Conservation (phyloP, 2,797 vertebrate species). For the Danio albolineatus region DNA sequence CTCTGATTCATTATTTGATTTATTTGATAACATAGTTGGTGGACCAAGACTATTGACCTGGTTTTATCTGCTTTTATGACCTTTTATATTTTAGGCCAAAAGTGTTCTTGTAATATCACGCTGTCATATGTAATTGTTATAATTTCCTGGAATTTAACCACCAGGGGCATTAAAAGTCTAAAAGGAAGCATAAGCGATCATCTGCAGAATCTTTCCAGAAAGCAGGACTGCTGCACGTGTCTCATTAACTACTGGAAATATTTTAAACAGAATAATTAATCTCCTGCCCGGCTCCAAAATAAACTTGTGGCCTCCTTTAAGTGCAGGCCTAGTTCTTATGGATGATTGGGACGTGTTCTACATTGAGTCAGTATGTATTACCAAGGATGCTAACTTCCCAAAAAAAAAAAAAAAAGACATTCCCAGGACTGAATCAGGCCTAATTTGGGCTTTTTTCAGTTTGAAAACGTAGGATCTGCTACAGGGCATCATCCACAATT, state of each 20-base stretch:
- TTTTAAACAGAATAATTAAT: constrained; percentile 64
- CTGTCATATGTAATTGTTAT: background rate
- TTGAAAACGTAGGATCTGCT: constrained; percentile 11
- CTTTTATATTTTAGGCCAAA: background rate
- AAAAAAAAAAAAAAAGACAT: background rate
- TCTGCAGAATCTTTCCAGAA: constrained; percentile 36
- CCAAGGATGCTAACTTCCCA: constrained; percentile 16
- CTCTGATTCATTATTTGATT: background rate
- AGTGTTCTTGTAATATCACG: background rate
- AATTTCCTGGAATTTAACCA: constrained; percentile 15
- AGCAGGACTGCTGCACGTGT: constrained; percentile 42
- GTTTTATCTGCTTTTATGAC: background rate
- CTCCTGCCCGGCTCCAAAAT: constrained; percentile 61
- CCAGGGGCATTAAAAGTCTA: background rate
- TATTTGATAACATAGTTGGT: background rate
- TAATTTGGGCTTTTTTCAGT: background rate
- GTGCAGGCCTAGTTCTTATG: constrained; percentile 60
- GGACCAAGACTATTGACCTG: background rate
- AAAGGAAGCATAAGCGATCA: constrained; percentile 42
- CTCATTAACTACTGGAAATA: constrained; percentile 61
- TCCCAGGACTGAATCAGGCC: constrained; percentile 32
- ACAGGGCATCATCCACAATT: background rate
- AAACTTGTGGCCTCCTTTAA: constrained; percentile 60
- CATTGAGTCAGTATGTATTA: constrained; percentile 27
- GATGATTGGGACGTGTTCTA: constrained; percentile 57